phyloP scores from a whole-genome alignment of 1,140 invertebrate species.

The Ericerus pela region DNA sequence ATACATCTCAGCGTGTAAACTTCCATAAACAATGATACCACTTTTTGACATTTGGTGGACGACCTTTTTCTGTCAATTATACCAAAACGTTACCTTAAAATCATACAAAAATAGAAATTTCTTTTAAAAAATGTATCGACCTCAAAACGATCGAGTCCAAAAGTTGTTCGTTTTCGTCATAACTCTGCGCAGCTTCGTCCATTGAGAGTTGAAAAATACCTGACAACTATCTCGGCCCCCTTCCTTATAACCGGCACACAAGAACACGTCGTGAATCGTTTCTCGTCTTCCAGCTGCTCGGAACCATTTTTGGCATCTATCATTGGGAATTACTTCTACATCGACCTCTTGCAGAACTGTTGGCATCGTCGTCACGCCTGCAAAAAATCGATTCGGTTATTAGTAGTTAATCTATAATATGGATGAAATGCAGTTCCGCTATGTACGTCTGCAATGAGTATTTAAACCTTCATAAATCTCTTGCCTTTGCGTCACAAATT shows the following conservation, averaged over 20 bases:
- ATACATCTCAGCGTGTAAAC: too few relatives aligned
- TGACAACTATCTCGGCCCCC: constrained; percentile 43
- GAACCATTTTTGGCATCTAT: constrained; percentile 82
- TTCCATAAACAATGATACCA: too few relatives aligned
- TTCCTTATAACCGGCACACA: constrained; percentile 83
- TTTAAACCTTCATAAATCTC: too few relatives aligned
- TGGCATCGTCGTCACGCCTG: constrained; percentile 31
- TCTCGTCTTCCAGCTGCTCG: constrained; percentile 70
- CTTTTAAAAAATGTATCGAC: neutral
- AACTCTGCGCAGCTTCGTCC: neutral
- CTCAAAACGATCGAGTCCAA: neutral
- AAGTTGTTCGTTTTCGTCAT: neutral
- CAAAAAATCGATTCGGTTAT: constrained; percentile 4
- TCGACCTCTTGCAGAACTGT: constrained; percentile 45
- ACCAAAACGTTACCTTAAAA: neutral
- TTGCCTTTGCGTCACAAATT: too few relatives aligned
- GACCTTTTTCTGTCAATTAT: too few relatives aligned
- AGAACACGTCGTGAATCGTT: constrained; percentile 82
- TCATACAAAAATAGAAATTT: neutral
- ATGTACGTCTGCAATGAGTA: too few relatives aligned
- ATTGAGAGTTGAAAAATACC: too few relatives aligned
- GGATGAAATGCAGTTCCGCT: too few relatives aligned
- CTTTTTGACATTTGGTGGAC: too few relatives aligned
- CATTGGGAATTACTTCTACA: constrained; percentile 80
- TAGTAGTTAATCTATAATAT: too few relatives aligned